A percentile compares a stretch with the other conserved stretches of the same genome.
phyloP scores from a whole-genome alignment of 2,888 invertebrate species.

The Cheilosia variabilis region DNA sequence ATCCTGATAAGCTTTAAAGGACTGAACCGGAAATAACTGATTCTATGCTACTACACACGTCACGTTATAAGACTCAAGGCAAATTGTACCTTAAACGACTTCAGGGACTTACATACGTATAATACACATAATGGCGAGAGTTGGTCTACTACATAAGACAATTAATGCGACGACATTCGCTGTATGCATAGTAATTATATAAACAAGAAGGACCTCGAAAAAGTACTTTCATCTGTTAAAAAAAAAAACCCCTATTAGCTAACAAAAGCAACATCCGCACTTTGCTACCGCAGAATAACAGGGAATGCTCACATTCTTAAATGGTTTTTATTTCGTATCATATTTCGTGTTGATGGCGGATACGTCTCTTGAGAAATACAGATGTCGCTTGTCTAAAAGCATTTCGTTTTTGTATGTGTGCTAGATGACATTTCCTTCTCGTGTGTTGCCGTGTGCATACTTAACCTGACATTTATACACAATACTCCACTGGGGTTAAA shows the following conservation, averaged over 20 bases:
- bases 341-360: neutral
- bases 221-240: neutral
- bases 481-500: slow-evolving; percentile 22
- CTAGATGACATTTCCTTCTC: neutral
- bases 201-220: neutral
- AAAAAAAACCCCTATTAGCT: neutral
- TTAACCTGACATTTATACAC: slow-evolving; percentile 7
- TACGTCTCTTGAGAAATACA: neutral
- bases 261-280: neutral
- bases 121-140: no score
- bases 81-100: no score
- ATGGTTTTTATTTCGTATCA: slow-evolving; percentile 15
- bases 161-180: no score
- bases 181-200: no score
- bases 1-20: no score
- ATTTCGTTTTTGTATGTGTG: neutral
- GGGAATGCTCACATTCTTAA: neutral
- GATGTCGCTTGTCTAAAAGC: slow-evolving; percentile 1
- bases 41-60: no score
- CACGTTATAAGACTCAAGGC: no score
- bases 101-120: no score
- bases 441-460: neutral
- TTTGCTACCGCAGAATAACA: neutral
- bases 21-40: no score
- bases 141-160: no score